These are phyloP conservation scores for Dinothrombium tinctorium DNA, from an alignment of 1,140 invertebrate species.

Conservation along the genomic window DNA sequence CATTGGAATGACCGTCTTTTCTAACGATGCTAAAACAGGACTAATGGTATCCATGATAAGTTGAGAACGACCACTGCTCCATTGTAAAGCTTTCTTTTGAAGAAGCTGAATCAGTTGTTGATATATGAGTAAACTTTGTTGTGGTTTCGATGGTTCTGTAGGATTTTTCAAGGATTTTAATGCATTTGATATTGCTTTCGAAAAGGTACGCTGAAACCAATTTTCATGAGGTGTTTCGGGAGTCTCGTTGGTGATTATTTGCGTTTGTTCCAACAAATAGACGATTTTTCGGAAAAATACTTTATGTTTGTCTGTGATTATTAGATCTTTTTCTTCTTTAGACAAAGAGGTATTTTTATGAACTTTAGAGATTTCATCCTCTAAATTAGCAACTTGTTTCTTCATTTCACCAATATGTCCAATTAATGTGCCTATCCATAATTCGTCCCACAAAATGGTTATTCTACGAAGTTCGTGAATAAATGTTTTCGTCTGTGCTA, in stretches of 20 bases:
- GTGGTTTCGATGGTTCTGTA: constrained; percentile 45
- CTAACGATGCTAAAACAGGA: constrained; percentile 47
- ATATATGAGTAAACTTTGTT: constrained; percentile 28
- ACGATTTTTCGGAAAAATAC: constrained; percentile 37
- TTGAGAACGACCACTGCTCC: constrained; percentile 36
- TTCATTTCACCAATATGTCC: constrained; percentile 60
- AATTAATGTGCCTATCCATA: constrained; percentile 68
- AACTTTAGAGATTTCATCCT: constrained; percentile 54
- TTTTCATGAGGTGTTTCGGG: constrained; percentile 76
- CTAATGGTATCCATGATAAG: constrained; percentile 72
- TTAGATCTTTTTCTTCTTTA: constrained; percentile 41
- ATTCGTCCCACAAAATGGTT: constrained; percentile 82
- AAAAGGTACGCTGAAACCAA: constrained; percentile 61
- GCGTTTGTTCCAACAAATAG: constrained; percentile 59
- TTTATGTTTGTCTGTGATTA: constrained; percentile 59
- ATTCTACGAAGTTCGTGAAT: constrained; percentile 74
- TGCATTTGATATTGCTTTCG: constrained; percentile 39
- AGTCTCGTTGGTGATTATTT: constrained; percentile 46
- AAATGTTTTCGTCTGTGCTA: constrained; percentile 61
- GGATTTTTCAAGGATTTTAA: constrained; percentile 49
- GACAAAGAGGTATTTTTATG: constrained; percentile 37
- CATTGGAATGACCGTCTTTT: constrained; percentile 69
- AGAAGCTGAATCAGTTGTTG: constrained; percentile 33
- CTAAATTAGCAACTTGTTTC: constrained; percentile 35
- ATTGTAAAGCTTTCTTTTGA: constrained; percentile 33